Evolutionary conservation across 2,797 vertebrate genomes (phyloP).

Genomic region (Pseudochromis fuscus): DNA sequence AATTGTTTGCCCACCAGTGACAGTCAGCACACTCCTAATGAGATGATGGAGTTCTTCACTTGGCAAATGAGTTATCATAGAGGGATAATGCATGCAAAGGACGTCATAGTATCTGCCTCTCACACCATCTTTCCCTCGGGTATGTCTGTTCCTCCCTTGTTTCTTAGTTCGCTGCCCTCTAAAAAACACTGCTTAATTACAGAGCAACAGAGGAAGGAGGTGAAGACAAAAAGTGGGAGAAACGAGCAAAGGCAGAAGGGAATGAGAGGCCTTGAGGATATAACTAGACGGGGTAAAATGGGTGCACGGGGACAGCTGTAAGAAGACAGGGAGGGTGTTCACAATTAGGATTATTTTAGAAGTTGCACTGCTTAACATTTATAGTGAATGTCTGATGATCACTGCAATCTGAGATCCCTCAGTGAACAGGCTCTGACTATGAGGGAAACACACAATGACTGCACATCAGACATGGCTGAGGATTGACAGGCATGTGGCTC

Average conservation of each 20-base stretch:
- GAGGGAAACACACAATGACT: constrained; percentile 75
- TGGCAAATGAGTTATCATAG: constrained; percentile 67
- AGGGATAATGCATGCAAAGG: constrained; percentile 49
- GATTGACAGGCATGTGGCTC: constrained; percentile 80
- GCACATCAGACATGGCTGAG: constrained; percentile 76
- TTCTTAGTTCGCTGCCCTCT: constrained; percentile 63
- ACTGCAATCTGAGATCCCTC: constrained; percentile 49
- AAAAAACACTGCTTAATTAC: constrained; percentile 70
- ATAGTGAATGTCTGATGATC: constrained; percentile 69
- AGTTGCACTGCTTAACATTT: constrained; percentile 44
- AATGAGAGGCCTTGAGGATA: constrained; percentile 19
- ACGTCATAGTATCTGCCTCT: constrained; percentile 56
- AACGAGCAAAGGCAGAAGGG: constrained; percentile 55
- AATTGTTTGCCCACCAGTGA: constrained; percentile 55
- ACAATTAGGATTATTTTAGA: constrained; percentile 65
- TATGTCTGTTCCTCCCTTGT: constrained; percentile 53
- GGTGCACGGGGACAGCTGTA: constrained; percentile 28
- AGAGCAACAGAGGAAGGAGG: constrained; percentile 57
- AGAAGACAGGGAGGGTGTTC: constrained; percentile 27
- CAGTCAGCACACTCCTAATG: constrained; percentile 30
- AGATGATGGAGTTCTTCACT: constrained; percentile 56
- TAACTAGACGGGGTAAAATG: constrained; percentile 39
- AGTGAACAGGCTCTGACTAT: constrained; percentile 58
- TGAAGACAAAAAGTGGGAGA: constrained; percentile 61
- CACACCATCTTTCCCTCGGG: constrained; percentile 63